A percentile compares a stretch with the other conserved stretches of the same genome.
phyloP scores from a whole-genome alignment of 2,888 invertebrate species.

The Latrodectus hesperus region DNA sequence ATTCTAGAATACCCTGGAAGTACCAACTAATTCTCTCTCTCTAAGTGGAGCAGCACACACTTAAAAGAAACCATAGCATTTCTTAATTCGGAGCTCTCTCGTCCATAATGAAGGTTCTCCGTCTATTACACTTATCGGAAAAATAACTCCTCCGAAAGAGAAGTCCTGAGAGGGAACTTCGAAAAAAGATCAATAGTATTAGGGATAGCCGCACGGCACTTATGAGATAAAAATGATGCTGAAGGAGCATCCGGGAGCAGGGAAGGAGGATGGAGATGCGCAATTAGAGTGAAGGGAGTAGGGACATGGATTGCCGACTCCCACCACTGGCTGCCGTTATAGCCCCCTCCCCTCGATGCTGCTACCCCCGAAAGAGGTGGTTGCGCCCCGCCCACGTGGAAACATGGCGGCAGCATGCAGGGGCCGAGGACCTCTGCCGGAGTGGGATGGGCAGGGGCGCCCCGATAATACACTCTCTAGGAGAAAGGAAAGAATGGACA shows the following conservation, averaged over 20 bases:
- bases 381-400: conserved; percentile 31
- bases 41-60: too few species aligned
- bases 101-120: background rate
- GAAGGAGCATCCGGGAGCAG: background rate
- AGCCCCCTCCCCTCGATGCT: conserved; percentile 19
- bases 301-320: conserved; percentile 38
- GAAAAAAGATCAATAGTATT: conserved; percentile 43
- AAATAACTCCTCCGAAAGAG: background rate
- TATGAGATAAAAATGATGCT: conserved; percentile 61
- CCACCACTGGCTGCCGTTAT: conserved; percentile 49
- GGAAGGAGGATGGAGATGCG: conserved; percentile 12
- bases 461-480: conserved; percentile 54
- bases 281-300: conserved; percentile 46
- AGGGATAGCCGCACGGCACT: conserved; percentile 48
- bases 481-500: conserved; percentile 21
- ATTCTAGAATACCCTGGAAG: too few species aligned
- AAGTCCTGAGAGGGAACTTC: background rate
- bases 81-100: background rate
- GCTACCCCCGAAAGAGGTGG: conserved; percentile 37
- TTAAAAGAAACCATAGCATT: background rate
- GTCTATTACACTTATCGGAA: conserved; percentile 5
- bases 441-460: background rate
- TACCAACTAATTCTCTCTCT: too few species aligned
- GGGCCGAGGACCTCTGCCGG: conserved; percentile 33
- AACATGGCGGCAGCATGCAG: conserved; percentile 54